Base-by-base conservation (phyloP, 2,888 invertebrate genomes). In the Nebria salina region DNA sequence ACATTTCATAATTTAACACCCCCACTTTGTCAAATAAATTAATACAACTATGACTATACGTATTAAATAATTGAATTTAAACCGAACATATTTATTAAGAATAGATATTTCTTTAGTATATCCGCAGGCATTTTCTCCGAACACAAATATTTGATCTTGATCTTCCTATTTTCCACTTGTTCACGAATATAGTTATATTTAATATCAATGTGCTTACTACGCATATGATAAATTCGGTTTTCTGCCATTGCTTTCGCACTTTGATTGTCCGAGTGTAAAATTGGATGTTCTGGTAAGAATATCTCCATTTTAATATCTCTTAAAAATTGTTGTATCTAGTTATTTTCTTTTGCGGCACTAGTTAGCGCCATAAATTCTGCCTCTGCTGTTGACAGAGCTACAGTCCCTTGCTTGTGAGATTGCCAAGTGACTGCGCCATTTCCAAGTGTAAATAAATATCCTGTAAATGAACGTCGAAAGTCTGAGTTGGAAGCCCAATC, bases 321-420 rank as follows among this genome's bases (percentile, higher is more conserved):
- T 41, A 77, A 66, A 15, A 82, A 74, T 73, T 81, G 68, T 72
- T 82, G 74, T 11, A 82, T 70, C 20, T 5, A 34, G 41, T 72
- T 43, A 43, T 64, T 72, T 34, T 77, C 82, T 82, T 6, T 83
- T 15, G 74, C 83, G 81, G n/a, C 77, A 77, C 73, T 83, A 82
- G 75, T 83, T 83, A n/a, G 83, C 83, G 72, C 83, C 82, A 65
- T 75, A 80, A 43, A 83, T 82, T 34, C 70, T 79, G 20, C 20
- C 20, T 20, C 20, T 20, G 20, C 20, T 20, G 20, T 20, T 20
- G 20, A 20, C 20, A 20, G 25, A 42, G 85, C 75, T 11, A 85
- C 83, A 87, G 86, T 34, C 85, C 86, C 13, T 82, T 74, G 73
- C 85, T 84, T 15, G 80, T 66, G 86, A 87, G 86, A 77, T 83